Evolutionary conservation across 2,888 invertebrate genomes (phyloP).

Genomic region (Polydesmus complanatus): DNA sequence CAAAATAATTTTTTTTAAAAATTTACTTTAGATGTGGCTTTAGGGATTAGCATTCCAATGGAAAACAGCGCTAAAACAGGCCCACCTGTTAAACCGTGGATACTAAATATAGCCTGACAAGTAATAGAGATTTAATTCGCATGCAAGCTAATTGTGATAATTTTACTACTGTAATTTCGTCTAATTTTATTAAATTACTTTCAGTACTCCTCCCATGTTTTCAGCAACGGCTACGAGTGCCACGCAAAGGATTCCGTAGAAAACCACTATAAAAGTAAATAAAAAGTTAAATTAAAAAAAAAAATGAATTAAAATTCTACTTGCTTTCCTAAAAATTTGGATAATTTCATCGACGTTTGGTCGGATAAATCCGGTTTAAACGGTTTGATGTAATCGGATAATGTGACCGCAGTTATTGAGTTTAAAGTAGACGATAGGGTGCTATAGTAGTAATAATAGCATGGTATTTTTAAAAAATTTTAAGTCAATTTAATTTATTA

Average conservation of each 20-base stretch:
- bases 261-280: conserved; percentile 41
- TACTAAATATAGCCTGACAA: not conserved
- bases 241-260: conserved; percentile 61
- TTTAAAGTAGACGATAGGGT: conserved; percentile 36
- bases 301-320: conserved; percentile 1
- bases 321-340: conserved; percentile 44
- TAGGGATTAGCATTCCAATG: conserved; percentile 10
- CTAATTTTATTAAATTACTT: conserved; percentile 40
- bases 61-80: conserved; percentile 7
- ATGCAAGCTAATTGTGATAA: not conserved
- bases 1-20: not conserved
- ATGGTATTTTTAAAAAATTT: not conserved
- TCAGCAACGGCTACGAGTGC: conserved; percentile 73
- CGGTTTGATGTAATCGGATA: conserved; percentile 30
- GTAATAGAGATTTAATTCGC: not conserved
- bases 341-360: conserved; percentile 58
- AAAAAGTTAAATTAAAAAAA: not conserved
- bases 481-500: no score
- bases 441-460: conserved; percentile 24
- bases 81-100: conserved; percentile 7
- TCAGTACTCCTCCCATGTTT: conserved; percentile 70
- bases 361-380: conserved; percentile 45
- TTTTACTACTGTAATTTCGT: not conserved
- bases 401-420: conserved; percentile 32
- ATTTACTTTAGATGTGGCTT: conserved; percentile 7